These are phyloP conservation scores for Melanostoma scalare DNA, from an alignment of 2,888 invertebrate genomes.

Conservation along the genomic window DNA sequence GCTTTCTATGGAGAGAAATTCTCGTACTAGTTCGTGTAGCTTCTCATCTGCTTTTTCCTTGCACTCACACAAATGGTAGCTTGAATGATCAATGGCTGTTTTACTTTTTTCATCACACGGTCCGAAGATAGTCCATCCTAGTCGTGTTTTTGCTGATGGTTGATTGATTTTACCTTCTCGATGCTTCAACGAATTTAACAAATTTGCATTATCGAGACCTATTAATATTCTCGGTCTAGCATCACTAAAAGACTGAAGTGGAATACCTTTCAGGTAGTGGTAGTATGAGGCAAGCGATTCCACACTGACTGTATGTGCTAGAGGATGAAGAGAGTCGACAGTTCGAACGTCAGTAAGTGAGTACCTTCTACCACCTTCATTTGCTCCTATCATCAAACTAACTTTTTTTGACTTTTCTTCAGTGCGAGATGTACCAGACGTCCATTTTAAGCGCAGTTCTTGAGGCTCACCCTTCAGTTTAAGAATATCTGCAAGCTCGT, in stretches of 20 bases:
- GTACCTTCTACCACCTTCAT: neutral
- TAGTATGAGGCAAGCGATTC: neutral
- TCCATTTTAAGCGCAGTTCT: conserved; percentile 21
- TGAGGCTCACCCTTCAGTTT: conserved; percentile 17
- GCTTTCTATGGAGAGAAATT: neutral
- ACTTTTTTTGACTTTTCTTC: conserved; percentile 4
- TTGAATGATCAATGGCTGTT: neutral
- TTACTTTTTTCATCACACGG: neutral
- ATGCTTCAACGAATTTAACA: conserved; percentile 12
- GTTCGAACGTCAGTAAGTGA: neutral
- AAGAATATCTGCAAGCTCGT: conserved; percentile 15
- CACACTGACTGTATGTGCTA: too few relatives aligned
- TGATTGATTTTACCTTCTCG: neutral
- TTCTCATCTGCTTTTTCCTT: neutral
- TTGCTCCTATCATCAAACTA: neutral
- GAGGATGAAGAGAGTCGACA: neutral
- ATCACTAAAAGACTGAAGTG: conserved; percentile 24
- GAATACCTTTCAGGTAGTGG: conserved; percentile 21
- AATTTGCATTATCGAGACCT: conserved; percentile 6
- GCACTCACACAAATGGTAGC: neutral
- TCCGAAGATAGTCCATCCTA: neutral
- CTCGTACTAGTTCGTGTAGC: neutral
- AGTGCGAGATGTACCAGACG: neutral
- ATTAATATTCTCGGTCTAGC: conserved; percentile 31
- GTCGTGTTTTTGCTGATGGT: neutral